phyloP scores from a whole-genome alignment of 2,113 vertebrate genomes.

The Semnopithecus entellus region DNA sequence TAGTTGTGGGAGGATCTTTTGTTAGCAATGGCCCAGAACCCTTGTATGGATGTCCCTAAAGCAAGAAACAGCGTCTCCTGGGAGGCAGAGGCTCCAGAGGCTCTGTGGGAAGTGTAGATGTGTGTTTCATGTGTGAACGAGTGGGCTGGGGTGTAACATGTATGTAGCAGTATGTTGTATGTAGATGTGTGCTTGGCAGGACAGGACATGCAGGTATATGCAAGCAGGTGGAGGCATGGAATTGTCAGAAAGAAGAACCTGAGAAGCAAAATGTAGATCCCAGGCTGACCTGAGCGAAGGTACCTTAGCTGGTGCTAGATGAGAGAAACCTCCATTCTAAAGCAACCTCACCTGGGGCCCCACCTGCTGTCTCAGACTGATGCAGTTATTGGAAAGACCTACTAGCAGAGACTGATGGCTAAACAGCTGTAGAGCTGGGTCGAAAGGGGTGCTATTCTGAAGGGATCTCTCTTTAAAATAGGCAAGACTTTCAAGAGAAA shows the following conservation, averaged over 20 bases:
- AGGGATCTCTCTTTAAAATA: not conserved
- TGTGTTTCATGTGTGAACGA: not conserved
- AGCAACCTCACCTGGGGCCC: not conserved
- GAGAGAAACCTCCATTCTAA: not conserved
- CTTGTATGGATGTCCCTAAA: not conserved
- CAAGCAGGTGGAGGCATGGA: not conserved
- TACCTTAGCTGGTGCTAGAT: not conserved
- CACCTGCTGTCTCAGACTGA: not conserved
- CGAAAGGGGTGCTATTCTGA: not conserved
- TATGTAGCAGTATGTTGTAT: not conserved
- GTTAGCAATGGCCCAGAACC: not conserved
- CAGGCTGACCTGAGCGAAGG: not conserved
- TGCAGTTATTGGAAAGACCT: not conserved
- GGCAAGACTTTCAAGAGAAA: not conserved
- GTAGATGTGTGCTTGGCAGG: not conserved
- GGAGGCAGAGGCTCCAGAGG: not conserved
- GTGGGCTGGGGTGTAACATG: not conserved
- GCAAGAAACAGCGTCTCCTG: not conserved
- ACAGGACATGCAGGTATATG: not conserved
- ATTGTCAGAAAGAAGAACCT: not conserved
- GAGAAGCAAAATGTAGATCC: not conserved
- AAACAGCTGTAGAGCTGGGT: not conserved
- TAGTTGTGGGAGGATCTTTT: not conserved
- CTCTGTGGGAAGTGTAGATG: not conserved
- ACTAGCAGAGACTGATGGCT: not conserved